Base-by-base conservation (phyloP, 2,888 invertebrate species). In the Athripsodes cinereus region DNA sequence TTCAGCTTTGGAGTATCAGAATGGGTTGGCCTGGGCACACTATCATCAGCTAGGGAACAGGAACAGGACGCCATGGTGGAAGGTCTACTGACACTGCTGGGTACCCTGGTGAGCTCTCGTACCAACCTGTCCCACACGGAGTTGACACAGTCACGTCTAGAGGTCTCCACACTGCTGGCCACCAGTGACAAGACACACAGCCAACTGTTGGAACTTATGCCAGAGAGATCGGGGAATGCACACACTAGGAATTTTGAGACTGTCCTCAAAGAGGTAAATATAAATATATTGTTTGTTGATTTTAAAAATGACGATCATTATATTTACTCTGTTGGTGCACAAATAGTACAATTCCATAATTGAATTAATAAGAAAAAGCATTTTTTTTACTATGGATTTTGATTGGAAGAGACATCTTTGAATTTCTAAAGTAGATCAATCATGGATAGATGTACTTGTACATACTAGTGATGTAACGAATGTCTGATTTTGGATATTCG, bases 101-200 rank as follows among this genome's bases (percentile, higher is more conserved):
- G 93, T 6, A 93, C 92, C 13, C 79, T 97, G 52, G 86, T 95
- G 54, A 90, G 90, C 57, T 88, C 93, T 8, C 80, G 95, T 67
- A 95, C 93, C 40, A 94, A 95, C 72, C 81, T 92, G 57, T 91
- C 83, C 59, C 83, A 84, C 67, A 83, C 83, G 67, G 84, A 83
- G 68, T 73, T 81, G 60, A 81, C 81, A 0, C 83, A 84, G 68
- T 89, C 91, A 21, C 83, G 92, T 35, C 78, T 94, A 64, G 97
- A 98, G 78, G 94, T 98, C 82, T 90, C 94, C 61, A 92, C 96
- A 1, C 76, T 96, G 52, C 77, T 98, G 51, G 94, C 96, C 65
- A 95, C 96, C 71, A 88, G 90, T 34, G 96, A 97, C 74, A 92
- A 94, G 73, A 96, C 96, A 0, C 96, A 97, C 77, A 95, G 94